Evolutionary conservation across 53 echinoderm and acorn worm species (phyloP).

Genomic region (Holothuria scabra): DNA sequence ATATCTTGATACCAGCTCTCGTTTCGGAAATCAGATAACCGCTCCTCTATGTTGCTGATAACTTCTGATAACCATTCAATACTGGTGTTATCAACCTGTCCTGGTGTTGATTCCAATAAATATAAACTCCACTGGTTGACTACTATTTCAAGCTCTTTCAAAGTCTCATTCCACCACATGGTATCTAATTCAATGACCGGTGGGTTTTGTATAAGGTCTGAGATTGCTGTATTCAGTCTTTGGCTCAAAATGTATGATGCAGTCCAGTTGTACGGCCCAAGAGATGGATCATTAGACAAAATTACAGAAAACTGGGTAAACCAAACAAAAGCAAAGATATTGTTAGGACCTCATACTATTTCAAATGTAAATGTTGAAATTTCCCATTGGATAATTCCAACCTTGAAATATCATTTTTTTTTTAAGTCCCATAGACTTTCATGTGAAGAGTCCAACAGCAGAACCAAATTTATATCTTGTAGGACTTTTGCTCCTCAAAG

Average conservation of each 20-base stretch:
- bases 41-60: neutral
- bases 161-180: slow-evolving; percentile 51
- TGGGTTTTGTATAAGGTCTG: slow-evolving; percentile 27
- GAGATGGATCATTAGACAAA: slow-evolving; percentile 5
- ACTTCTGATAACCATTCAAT: no score
- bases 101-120: neutral
- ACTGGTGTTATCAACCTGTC: neutral
- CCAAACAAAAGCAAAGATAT: neutral
- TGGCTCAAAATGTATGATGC: slow-evolving; percentile 15
- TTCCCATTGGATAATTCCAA: no score
- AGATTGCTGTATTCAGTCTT: slow-evolving; percentile 18
- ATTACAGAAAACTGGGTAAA: neutral
- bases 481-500: no score
- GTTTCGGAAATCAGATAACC: slow-evolving; percentile 11
- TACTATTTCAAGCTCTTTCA: neutral
- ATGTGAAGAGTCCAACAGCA: no score
- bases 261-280: slow-evolving; percentile 63
- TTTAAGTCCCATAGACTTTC: no score
- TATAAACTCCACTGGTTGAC: neutral
- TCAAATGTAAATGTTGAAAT: no score
- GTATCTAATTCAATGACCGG: slow-evolving; percentile 39
- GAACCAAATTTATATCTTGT: no score
- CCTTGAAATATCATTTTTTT: no score
- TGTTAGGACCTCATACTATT: neutral
- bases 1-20: slow-evolving; percentile 60